Conservation (phyloP, 2,797 vertebrate genomes). For the Botia almorhae region DNA sequence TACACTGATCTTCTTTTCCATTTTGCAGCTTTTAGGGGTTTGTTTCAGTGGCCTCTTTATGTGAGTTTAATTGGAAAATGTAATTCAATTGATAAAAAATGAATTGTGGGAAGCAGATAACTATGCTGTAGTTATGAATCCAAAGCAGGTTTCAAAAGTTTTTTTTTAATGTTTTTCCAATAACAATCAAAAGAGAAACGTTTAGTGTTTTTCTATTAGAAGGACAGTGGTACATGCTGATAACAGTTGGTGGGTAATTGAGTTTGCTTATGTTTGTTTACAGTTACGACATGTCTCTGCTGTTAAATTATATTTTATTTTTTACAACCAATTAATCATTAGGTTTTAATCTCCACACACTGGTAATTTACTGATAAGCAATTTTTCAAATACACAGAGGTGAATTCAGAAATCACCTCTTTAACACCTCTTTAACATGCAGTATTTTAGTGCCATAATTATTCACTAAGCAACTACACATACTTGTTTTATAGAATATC, state of each 20-base stretch:
- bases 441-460: background rate
- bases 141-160: background rate
- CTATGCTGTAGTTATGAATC: background rate
- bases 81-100: constrained; percentile 66
- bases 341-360: too few species aligned
- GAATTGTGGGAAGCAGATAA: constrained; percentile 38
- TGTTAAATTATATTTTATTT: too few species aligned
- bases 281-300: too few species aligned
- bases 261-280: too few species aligned
- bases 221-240: background rate
- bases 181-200: background rate
- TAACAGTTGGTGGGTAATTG: background rate
- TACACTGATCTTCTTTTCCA: constrained; percentile 62
- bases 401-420: background rate
- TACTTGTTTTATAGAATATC: too few species aligned
- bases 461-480: background rate
- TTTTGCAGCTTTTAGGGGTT: constrained; percentile 68
- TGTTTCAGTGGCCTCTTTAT: constrained; percentile 62
- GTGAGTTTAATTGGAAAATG: constrained; percentile 61
- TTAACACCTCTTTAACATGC: background rate
- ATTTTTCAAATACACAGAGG: background rate
- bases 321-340: too few species aligned
- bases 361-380: too few species aligned
- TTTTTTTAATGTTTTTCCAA: too few species aligned
- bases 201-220: background rate